phyloP scores from a whole-genome alignment of 2,888 invertebrate species.

The Tetramorium bicarinatum region DNA sequence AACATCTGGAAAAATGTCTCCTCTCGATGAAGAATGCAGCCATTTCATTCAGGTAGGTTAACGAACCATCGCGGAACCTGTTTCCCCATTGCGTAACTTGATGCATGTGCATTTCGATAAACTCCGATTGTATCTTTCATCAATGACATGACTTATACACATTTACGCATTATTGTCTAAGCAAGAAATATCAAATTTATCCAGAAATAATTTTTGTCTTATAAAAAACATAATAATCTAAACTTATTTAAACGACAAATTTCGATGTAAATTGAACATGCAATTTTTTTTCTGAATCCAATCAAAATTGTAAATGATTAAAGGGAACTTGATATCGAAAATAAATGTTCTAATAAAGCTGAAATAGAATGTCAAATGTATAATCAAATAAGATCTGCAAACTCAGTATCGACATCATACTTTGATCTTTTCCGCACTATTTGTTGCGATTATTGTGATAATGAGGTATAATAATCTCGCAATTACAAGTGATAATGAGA shows the following conservation, averaged over 20 bases:
- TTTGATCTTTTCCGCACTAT: not conserved
- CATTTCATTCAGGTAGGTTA: conserved; percentile 37
- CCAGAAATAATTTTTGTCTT: not conserved
- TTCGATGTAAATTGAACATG: not conserved
- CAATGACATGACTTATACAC: not conserved
- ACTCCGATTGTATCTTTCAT: not conserved
- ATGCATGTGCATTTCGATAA: not conserved
- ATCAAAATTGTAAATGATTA: not conserved
- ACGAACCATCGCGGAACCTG: not conserved
- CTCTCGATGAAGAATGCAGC: not conserved
- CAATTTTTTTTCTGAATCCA: not conserved
- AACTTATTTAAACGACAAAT: not conserved
- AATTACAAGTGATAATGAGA: conserved; percentile 3
- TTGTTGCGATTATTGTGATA: not conserved
- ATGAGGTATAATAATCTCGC: not conserved
- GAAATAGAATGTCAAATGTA: not conserved
- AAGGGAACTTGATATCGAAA: not conserved
- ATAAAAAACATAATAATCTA: not conserved
- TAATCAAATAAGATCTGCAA: not conserved
- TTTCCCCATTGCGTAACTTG: not conserved
- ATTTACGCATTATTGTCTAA: not conserved
- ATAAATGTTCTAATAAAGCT: not conserved
- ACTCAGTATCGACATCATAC: not conserved
- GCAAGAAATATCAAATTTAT: not conserved
- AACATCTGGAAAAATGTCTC: not conserved